A percentile compares a stretch with the other conserved stretches of the same genome.
Evolutionary conservation across 2,797 vertebrate species (phyloP).

Genomic region (Pteropus rufus): DNA sequence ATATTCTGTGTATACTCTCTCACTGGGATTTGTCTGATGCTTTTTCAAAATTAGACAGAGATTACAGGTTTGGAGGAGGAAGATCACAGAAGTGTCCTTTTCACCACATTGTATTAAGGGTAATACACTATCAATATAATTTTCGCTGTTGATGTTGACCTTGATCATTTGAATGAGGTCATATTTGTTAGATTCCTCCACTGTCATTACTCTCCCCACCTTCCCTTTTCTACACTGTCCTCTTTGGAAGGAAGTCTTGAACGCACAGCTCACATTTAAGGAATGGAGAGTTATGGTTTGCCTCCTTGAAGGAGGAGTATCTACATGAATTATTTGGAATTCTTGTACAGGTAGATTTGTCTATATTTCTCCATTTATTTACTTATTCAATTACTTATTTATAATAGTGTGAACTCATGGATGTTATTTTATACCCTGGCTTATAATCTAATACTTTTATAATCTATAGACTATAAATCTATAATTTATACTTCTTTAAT

Average conservation of each 20-base stretch:
- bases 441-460: background rate
- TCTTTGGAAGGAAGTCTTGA: background rate
- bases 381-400: background rate
- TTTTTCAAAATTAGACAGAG: background rate
- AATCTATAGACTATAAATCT: background rate
- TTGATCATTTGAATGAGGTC: background rate
- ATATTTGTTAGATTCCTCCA: background rate
- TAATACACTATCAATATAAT: background rate
- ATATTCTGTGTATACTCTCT: background rate
- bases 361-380: background rate
- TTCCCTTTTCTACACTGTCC: background rate
- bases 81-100: background rate
- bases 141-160: background rate
- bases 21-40: background rate
- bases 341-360: background rate
- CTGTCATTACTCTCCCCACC: rapidly evolving
- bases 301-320: background rate
- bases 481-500: background rate
- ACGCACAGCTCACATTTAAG: background rate
- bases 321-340: background rate
- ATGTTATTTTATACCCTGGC: background rate
- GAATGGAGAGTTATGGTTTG: background rate
- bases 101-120: background rate
- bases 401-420: background rate
- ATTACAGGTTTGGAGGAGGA: background rate